phyloP scores from a whole-genome alignment of 2,113 vertebrate genomes.

The Eclectus roratus region DNA sequence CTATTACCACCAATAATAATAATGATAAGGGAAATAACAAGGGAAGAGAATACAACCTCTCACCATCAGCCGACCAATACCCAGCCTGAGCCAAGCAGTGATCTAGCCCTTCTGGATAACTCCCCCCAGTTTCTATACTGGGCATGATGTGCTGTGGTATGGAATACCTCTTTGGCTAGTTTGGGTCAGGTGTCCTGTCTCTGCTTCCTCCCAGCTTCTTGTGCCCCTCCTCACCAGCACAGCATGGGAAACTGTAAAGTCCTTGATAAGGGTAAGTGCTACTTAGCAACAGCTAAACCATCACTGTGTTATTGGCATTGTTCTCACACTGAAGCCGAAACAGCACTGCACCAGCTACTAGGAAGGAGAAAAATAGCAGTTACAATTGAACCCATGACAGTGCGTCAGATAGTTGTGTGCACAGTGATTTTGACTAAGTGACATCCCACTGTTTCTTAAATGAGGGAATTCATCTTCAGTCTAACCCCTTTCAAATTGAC shows the following conservation, averaged over 20 bases:
- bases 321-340: not conserved
- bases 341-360: not conserved
- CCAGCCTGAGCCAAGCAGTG: too few relatives aligned
- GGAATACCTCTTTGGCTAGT: not conserved
- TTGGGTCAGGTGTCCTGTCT: not conserved
- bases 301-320: not conserved
- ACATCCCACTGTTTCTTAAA: conserved; percentile 36
- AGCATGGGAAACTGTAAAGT: not conserved
- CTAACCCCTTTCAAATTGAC: conserved; percentile 4
- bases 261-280: not conserved
- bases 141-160: not conserved
- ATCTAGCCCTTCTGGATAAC: not conserved
- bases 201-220: not conserved
- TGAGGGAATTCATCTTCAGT: conserved; percentile 34
- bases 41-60: too few relatives aligned
- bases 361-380: not conserved
- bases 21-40: too few relatives aligned
- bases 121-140: not conserved
- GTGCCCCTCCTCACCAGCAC: not conserved
- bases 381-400: not conserved
- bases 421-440: conserved; percentile 37
- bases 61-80: too few relatives aligned
- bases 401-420: conserved; percentile 7
- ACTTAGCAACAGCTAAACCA: not conserved
- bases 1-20: too few relatives aligned